Conservation (phyloP, 2,113 vertebrate species). For the Glaucomys volans region DNA sequence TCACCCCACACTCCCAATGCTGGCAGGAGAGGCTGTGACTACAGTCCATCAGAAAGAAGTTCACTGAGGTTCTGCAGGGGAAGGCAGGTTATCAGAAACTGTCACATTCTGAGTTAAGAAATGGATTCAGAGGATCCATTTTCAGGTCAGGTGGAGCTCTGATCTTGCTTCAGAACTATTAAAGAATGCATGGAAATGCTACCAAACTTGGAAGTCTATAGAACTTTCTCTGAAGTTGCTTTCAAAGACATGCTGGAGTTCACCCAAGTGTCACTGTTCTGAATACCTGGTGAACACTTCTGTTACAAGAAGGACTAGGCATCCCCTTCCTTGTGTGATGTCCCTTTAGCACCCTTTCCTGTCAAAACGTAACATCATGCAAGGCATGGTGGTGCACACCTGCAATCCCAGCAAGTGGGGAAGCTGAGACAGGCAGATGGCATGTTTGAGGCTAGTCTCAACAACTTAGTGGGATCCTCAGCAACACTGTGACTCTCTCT, state of each 20-base stretch:
- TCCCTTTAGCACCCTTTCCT: fast-evolving
- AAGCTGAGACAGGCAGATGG: no score
- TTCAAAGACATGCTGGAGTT: not conserved
- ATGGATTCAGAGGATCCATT: not conserved
- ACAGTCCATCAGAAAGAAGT: not conserved
- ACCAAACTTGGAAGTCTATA: not conserved
- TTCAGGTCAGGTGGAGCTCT: fast-evolving
- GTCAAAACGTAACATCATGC: not conserved
- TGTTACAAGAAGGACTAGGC: no score
- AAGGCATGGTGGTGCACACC: no score
- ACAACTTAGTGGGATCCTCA: no score
- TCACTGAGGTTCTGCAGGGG: not conserved
- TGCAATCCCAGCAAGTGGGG: no score
- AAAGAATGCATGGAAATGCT: not conserved
- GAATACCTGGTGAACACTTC: not conserved
- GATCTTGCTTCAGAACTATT: not conserved
- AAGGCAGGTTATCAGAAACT: fast-evolving
- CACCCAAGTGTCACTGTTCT: not conserved
- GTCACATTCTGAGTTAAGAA: not conserved
- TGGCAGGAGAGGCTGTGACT: fast-evolving
- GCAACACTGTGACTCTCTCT: no score
- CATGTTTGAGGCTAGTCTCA: no score
- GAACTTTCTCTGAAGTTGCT: not conserved
- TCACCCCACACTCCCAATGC: fast-evolving
- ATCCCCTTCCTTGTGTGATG: fast-evolving